Evolutionary conservation across 2,797 vertebrate species (phyloP).

Genomic region (Vireo griseus): DNA sequence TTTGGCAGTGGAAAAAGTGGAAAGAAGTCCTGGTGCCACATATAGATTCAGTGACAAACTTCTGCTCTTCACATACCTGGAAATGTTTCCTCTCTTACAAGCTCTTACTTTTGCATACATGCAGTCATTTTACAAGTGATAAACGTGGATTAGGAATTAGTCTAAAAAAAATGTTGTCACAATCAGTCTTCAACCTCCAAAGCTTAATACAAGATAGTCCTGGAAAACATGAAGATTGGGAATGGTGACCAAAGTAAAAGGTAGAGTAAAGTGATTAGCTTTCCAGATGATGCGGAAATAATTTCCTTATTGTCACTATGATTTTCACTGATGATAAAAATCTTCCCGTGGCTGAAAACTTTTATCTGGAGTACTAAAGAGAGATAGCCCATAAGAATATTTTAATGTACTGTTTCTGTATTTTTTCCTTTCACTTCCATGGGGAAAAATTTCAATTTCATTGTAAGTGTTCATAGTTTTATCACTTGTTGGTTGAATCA

Average conservation of each 20-base stretch:
- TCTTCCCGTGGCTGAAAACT: not conserved
- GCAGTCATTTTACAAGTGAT: not conserved
- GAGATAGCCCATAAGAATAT: not conserved
- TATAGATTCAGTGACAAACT: not conserved
- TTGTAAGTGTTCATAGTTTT: not conserved
- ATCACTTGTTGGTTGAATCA: not conserved
- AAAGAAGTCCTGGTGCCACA: not conserved
- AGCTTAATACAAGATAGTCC: not conserved
- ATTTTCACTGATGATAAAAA: constrained; percentile 1
- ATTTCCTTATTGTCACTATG: not conserved
- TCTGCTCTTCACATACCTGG: not conserved
- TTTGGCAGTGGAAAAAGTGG: not conserved
- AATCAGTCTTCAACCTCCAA: not conserved
- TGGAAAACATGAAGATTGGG: not conserved
- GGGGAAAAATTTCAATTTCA: not conserved
- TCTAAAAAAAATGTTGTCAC: not conserved
- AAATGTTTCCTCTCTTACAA: not conserved
- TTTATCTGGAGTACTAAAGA: constrained; percentile 34
- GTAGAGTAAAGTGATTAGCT: not conserved
- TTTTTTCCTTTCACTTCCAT: not conserved
- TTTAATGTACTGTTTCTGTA: not conserved
- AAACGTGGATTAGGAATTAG: not conserved
- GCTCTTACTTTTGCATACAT: not conserved
- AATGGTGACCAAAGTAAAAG: not conserved
- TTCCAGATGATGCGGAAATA: not conserved